Evolutionary conservation across 2,888 invertebrate genomes (phyloP).

Genomic region (Flabesymbios commensalis): DNA sequence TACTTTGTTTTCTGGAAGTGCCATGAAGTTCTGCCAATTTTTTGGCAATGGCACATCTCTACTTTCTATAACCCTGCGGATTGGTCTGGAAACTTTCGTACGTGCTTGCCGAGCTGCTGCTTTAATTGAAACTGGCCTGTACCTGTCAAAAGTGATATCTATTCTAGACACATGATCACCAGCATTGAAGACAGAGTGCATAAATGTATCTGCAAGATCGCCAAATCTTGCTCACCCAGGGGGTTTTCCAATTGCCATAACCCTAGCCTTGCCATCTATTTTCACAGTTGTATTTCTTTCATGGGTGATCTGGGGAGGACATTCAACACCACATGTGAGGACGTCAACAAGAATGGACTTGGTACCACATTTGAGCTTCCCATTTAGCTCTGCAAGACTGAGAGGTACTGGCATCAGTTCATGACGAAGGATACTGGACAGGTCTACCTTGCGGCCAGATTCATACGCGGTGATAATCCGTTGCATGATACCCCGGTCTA

Average conservation of each 20-base stretch:
- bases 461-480: background rate
- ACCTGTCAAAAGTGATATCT: background rate
- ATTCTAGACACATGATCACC: background rate
- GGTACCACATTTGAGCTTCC: background rate
- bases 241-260: background rate
- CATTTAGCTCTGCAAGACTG: background rate
- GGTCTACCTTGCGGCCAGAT: background rate
- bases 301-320: background rate
- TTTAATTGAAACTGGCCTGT: background rate
- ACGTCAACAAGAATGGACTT: background rate
- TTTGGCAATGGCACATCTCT: background rate
- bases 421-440: background rate
- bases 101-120: background rate
- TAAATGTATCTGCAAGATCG: background rate
- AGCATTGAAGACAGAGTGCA: background rate
- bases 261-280: background rate
- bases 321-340: background rate
- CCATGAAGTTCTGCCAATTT: background rate
- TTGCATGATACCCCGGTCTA: conserved; percentile 1
- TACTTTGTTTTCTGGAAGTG: background rate
- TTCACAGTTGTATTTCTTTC: background rate
- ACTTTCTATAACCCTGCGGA: background rate
- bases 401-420: background rate
- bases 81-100: background rate
- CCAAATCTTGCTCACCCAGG: background rate